Evolutionary conservation across 2,113 vertebrate species (phyloP).

Genomic region (Leucosticte australis): DNA sequence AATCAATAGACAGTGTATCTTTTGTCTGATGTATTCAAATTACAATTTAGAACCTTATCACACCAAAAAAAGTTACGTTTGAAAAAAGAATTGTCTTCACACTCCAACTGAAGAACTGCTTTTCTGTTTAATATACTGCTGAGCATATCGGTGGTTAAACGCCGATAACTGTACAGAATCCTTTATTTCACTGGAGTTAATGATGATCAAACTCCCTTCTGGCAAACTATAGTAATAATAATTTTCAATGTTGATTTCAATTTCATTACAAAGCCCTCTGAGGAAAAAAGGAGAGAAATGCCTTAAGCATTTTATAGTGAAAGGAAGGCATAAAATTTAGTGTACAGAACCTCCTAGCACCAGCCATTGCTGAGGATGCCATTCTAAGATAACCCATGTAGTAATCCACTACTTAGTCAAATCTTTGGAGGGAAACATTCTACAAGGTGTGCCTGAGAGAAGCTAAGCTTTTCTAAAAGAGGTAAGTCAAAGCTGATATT

Average conservation of each 20-base stretch:
- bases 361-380: not conserved
- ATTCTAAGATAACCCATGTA: not conserved
- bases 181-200: slow-evolving; percentile 73
- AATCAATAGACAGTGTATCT: not conserved
- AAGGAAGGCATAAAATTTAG: not conserved
- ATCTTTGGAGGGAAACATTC: not conserved
- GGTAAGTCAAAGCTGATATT: not conserved
- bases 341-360: not conserved
- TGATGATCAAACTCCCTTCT: slow-evolving; percentile 80
- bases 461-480: not conserved
- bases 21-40: not conserved
- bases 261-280: slow-evolving; percentile 82
- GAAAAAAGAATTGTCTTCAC: slow-evolving; percentile 62
- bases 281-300: not conserved
- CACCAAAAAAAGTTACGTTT: not conserved
- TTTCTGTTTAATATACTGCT: slow-evolving; percentile 80
- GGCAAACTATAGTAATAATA: slow-evolving; percentile 76
- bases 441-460: not conserved
- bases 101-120: slow-evolving; percentile 78
- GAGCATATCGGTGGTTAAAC: slow-evolving; percentile 73
- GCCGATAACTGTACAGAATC: slow-evolving; percentile 80
- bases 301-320: not conserved
- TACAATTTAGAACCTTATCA: not conserved
- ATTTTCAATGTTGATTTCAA: slow-evolving; percentile 71
- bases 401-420: not conserved